phyloP scores from a whole-genome alignment of 2,888 invertebrate species.

The Seladonia tumulorum region DNA sequence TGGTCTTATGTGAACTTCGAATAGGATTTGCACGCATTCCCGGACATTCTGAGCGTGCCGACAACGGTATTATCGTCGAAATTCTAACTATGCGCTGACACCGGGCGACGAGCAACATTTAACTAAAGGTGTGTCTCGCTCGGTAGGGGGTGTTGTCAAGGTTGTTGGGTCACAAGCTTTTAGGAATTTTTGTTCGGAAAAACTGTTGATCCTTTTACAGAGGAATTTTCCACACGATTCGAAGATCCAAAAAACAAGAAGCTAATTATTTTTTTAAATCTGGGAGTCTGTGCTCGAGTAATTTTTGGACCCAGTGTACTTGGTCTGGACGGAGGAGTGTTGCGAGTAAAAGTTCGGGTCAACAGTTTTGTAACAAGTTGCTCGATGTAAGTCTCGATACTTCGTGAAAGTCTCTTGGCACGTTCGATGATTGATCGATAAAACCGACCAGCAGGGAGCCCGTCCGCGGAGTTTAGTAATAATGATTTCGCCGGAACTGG shows the following conservation, averaged over 20 bases:
- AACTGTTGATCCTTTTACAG: no score
- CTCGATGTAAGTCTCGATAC: background rate
- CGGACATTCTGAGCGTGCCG: background rate
- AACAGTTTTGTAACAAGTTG: background rate
- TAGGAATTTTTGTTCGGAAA: no score
- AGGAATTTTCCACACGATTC: no score
- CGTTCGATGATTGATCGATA: background rate
- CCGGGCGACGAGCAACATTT: background rate
- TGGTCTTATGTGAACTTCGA: slow-evolving; percentile 16
- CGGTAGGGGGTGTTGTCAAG: background rate
- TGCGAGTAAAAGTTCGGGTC: no score
- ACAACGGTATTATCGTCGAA: slow-evolving; percentile 2
- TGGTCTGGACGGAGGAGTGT: no score
- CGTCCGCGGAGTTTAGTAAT: background rate
- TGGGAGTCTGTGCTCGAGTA: no score
- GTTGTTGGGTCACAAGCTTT: background rate
- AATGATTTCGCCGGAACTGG: background rate
- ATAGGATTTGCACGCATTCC: background rate
- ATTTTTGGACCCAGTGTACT: no score
- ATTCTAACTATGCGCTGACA: background rate
- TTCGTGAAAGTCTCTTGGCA: background rate
- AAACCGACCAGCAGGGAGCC: background rate
- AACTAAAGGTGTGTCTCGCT: background rate
- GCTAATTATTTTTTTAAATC: no score
- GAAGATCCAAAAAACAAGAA: no score